Base-by-base conservation (phyloP, 2,888 invertebrate genomes). In the Thera britannica region DNA sequence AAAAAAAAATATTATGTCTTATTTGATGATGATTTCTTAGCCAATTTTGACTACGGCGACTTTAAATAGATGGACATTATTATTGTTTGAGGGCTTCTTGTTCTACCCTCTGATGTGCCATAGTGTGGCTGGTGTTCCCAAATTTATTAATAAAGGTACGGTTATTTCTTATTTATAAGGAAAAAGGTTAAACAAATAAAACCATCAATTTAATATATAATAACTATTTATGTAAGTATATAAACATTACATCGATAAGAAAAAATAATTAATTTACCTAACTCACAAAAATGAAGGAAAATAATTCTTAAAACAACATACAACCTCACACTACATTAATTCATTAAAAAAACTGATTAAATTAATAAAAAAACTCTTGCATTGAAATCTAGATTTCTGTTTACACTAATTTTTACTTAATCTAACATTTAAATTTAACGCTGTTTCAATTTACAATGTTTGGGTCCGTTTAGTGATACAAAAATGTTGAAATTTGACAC, bases 171-270 rank as follows among this genome's bases (percentile, higher is more conserved):
- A 3, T 3, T 3, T 12, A 8, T 38, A 41, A 44, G 34, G 44
- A 7, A 54, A 12, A 1, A 12, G 49, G 57, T 35, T 3, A 35
- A 36, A 35, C 12, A 79, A 92, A 92, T 92, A 84, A 92, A 92
- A 92, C 92, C 62, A 90, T 76, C 75, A 76, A 85, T 88, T 69
- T 90, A 92, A 91, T 92, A 92, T 92, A 93, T 92, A 92, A 92
- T 93, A 93, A 93, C 93, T 93, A 93, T 93, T 90, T 92, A 93
- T 92, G 89, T 92, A 93, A 90, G 89, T 93, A 91, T 93, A 93
- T 92, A 93, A 93, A 93, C 93, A 91, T 92, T 90, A 93, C 92
- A 93, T 91, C 83, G 85, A 92, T 88, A 90, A 88, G 91, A 91
- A 92, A 92, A 90, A 90, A 89, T 88, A 89, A 89, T 92, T 92